These are phyloP conservation scores for Ectropis grisescens DNA, from an alignment of 1,140 invertebrate species.

Conservation along the genomic window DNA sequence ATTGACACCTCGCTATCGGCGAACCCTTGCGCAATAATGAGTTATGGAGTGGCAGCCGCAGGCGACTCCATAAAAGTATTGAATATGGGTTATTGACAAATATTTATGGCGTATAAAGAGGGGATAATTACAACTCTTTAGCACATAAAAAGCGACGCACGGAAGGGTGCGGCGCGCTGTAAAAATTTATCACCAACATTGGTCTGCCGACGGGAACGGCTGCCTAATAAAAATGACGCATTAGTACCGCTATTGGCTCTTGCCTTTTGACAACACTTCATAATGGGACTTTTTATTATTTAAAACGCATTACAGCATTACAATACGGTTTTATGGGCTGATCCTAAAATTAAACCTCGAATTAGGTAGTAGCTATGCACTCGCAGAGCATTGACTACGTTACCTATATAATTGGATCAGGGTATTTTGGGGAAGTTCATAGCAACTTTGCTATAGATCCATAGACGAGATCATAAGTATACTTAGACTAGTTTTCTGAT, in stretches of 20 bases:
- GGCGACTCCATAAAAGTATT: conserved; percentile 59
- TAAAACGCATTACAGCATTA: too few relatives aligned
- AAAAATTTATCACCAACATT: conserved; percentile 50
- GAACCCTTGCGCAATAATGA: conserved; percentile 51
- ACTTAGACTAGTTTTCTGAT: too few relatives aligned
- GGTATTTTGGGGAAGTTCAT: too few relatives aligned
- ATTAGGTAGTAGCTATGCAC: too few relatives aligned
- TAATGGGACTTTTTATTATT: too few relatives aligned
- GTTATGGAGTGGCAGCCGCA: conserved; percentile 50
- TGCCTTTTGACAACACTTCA: too few relatives aligned
- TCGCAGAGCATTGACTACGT: too few relatives aligned
- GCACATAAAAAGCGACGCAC: conserved; percentile 53
- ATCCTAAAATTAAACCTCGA: too few relatives aligned
- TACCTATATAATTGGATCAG: too few relatives aligned
- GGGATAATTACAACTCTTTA: conserved; percentile 69
- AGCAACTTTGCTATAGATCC: too few relatives aligned
- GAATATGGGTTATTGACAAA: conserved; percentile 63
- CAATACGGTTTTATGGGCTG: too few relatives aligned
- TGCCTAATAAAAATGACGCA: conserved; percentile 21
- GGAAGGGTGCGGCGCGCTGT: conserved; percentile 47
- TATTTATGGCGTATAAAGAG: conserved; percentile 66
- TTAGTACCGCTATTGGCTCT: conserved; percentile 3
- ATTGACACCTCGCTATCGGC: conserved; percentile 20
- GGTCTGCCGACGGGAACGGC: conserved; percentile 28
- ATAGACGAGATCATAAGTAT: too few relatives aligned